Evolutionary conservation across 1,140 invertebrate genomes (phyloP).

Genomic region (Uloborus diversus): DNA sequence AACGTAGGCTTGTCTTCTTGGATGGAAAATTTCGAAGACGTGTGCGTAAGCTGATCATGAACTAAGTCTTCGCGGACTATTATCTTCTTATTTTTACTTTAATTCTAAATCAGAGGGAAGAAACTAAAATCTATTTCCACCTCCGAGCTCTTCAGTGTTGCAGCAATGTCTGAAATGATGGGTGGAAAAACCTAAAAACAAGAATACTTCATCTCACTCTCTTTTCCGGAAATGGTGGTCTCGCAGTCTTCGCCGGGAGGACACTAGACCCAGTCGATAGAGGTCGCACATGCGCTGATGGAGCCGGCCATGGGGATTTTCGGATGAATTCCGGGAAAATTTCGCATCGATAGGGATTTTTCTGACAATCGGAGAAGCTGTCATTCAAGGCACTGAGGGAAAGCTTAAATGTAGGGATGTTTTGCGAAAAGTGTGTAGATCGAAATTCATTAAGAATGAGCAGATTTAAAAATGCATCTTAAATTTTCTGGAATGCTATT

Average conservation of each 20-base stretch:
- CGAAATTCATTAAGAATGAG: too few species aligned
- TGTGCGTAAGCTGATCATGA: conserved; percentile 50
- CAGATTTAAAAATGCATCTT: too few species aligned
- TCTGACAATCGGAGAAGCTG: too few species aligned
- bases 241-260: conserved; percentile 3
- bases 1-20: conserved; percentile 60
- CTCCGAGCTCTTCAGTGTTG: too few species aligned
- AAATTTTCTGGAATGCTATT: too few species aligned
- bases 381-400: too few species aligned
- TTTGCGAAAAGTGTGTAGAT: too few species aligned
- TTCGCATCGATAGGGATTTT: conserved; percentile 20
- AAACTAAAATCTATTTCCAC: too few species aligned
- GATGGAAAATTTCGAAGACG: conserved; percentile 60
- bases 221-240: conserved; percentile 41
- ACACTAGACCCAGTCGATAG: conserved; percentile 21
- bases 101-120: too few species aligned
- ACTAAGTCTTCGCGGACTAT: conserved; percentile 17
- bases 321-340: conserved; percentile 16
- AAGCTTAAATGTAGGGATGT: too few species aligned
- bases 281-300: conserved; percentile 46
- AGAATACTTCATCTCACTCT: background rate
- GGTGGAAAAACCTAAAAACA: background rate
- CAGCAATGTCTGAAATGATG: too few species aligned
- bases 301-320: conserved; percentile 5
- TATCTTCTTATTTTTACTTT: background rate